Evolutionary conservation across 2,797 vertebrate genomes (phyloP), one percentile per base, ranked within the genome.

Genomic region (Manis crassicaudata): DNA sequence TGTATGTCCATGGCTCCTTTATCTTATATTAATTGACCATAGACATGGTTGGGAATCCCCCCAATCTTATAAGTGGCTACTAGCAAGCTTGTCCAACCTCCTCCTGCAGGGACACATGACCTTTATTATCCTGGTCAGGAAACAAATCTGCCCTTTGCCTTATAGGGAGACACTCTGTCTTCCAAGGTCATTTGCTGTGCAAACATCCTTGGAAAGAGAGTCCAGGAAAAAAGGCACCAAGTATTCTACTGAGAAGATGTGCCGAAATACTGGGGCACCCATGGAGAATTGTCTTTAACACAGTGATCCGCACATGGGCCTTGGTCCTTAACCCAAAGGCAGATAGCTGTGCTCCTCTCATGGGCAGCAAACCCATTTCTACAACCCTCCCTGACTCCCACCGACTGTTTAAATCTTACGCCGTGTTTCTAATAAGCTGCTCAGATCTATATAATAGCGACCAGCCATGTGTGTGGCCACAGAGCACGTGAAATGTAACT

Each of bases 401-500:
- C 37, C 7, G 8, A 0, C 5, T 18, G 67, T 68, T 6, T 21
- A 40, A 12, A 40, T 5, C 35, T 56, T 43, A 40, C 35, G 14
- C 50, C 16, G 27, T 40, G 37, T 56, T 56, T 10, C 35, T 23
- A 65, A 46, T 56, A n/a, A 79, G 37, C 16, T 9, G 2, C 9
- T 8, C 25, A 10, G 11, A 21, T 50, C 29, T 62, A 3, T 6
- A n/a, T 0, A 13, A 32, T 12, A 20, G 54, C 16, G 11, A 40
- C 21, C 52, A 27, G 37, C 76, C 60, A 43, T 0, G 20, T 1
- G 37, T 40, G 20, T 46, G 68, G 7, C 54, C 29, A 9, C 40
- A 0, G 7, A 65, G 6, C 27, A 3, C 16, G 1, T 2, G 3
- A 25, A 25, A 21, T 43, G 54, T 29, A 52, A 67, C 1, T 23